Conservation (phyloP, 1,140 invertebrate species). For the Antheraea pernyi region DNA sequence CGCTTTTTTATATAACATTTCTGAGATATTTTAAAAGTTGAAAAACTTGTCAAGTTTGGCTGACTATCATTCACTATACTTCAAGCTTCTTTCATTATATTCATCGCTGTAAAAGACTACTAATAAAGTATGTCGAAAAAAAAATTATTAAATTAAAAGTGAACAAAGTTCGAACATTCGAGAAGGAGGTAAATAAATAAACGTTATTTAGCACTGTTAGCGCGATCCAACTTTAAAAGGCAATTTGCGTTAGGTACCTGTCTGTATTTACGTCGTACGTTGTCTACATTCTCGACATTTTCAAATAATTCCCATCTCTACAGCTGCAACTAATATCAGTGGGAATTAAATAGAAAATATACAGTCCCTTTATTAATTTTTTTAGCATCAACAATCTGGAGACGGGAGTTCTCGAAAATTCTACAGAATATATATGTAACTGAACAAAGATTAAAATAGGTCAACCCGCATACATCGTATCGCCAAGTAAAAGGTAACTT, state of each 20-base stretch:
- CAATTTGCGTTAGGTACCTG: slow-evolving; percentile 7
- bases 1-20: too few relatives aligned
- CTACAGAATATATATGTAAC: too few relatives aligned
- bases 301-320: not conserved
- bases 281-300: not conserved
- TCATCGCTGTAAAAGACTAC: not conserved
- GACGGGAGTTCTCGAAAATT: too few relatives aligned
- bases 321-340: not conserved
- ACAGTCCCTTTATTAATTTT: too few relatives aligned
- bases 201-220: slow-evolving; percentile 8
- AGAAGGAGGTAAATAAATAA: slow-evolving; percentile 13
- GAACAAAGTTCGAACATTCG: slow-evolving; percentile 9
- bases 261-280: slow-evolving; percentile 10
- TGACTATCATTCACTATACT: not conserved
- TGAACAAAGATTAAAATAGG: too few relatives aligned
- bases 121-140: not conserved
- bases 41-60: too few relatives aligned
- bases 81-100: not conserved
- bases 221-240: slow-evolving; percentile 9
- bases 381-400: too few relatives aligned
- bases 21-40: too few relatives aligned
- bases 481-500: too few relatives aligned
- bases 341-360: too few relatives aligned
- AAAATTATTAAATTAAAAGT: not conserved
- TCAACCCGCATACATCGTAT: too few relatives aligned